Evolutionary conservation across 2,888 invertebrate species (phyloP), one percentile per base, ranked within the genome.

Genomic region (Lomographa bimaculata): DNA sequence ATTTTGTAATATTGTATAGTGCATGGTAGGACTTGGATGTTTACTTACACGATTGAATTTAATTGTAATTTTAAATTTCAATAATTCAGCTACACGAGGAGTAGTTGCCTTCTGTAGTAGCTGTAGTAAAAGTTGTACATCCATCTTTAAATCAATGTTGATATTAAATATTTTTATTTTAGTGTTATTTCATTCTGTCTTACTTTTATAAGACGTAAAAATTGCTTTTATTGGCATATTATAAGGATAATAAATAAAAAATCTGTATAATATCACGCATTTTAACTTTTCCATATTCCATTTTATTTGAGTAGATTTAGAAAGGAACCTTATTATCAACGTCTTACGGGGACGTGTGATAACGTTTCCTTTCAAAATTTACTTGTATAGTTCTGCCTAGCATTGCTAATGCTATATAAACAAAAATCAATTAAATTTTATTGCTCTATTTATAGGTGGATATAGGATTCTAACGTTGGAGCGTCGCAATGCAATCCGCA

Each of bases 131-230:
- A 54, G 50, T 61, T 64, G 59, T 58, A 63, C 54, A 58, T 54
- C 57, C 51, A 51, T 61, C 55, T 61, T 53, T 61, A 59, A 59
- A 62, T 60, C 63, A 57, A 60, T 58, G 65, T 66, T 67, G 66
- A 66, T 66, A 67, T 66, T 66, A 66, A 57, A 63, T 61, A 56
- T 55, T 60, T 60, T 64, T 61, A 58, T 60, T 65, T 61, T 61
- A 64, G 62, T 66, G 60, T 60, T 64, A 60, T 51, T 57, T 54
- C 51, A 45, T 30, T 60, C 33, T 51, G 63, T 67, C 66, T 65
- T 60, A 61, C 54, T 59, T 65, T 62, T 64, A 57, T 52, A 60
- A 61, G 64, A 64, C 61, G 52, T 32, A 16, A 25, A 45, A 43
- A 52, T 53, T 57, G 57, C 62, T 67, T 62, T 55, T 60, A 64